Evolutionary conservation across 2,888 invertebrate genomes (phyloP).

Genomic region (Monopis laevigella): DNA sequence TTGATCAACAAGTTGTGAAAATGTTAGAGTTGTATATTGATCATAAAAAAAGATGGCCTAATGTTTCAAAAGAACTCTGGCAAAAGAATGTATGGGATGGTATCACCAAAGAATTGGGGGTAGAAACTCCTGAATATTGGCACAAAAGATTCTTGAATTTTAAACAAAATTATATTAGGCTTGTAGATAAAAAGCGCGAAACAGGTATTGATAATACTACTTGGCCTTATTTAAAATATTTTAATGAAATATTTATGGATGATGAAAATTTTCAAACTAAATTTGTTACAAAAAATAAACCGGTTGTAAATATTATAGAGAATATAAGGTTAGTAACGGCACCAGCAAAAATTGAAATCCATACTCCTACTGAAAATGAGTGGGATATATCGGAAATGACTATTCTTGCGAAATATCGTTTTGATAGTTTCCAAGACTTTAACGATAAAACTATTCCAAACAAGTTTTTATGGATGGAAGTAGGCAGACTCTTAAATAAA

Average conservation of each 20-base stretch:
- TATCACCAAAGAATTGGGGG: conserved; percentile 44
- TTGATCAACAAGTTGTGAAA: conserved; percentile 37
- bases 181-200: conserved; percentile 35
- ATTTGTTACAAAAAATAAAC: conserved; percentile 19
- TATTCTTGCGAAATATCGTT: conserved; percentile 47
- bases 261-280: conserved; percentile 41
- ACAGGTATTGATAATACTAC: conserved; percentile 28
- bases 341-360: neutral
- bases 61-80: conserved; percentile 32
- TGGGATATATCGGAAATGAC: conserved; percentile 45
- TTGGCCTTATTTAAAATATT: conserved; percentile 49
- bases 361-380: too few relatives aligned
- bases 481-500: conserved; percentile 44
- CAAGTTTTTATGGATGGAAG: conserved; percentile 52
- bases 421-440: conserved; percentile 51
- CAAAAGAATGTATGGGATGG: conserved; percentile 45
- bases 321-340: neutral
- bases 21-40: conserved; percentile 45
- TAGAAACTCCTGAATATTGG: conserved; percentile 46
- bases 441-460: conserved; percentile 47
- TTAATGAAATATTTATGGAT: conserved; percentile 43
- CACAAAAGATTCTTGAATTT: conserved; percentile 50
- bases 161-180: conserved; percentile 48
- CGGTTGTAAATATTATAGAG: neutral
- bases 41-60: conserved; percentile 29